Evolutionary conservation across 2,888 invertebrate species (phyloP), one percentile per base, ranked within the genome.

Genomic region (Rhagonycha fulva): DNA sequence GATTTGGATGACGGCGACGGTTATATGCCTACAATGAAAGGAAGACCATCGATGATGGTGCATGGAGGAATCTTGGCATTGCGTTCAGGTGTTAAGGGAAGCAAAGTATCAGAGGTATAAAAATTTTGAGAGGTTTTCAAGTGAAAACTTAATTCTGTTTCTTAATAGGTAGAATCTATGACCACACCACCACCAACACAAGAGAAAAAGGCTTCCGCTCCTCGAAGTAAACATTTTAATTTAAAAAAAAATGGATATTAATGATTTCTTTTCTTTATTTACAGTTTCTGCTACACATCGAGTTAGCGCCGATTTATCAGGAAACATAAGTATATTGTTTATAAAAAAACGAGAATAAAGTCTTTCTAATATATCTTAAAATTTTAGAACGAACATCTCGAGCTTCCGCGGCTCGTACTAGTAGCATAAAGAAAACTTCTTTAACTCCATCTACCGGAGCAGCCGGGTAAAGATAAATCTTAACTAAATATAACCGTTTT

Each of bases 31-130:
- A 26, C 9, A 0, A 72, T 69, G 63, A 70, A 60, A 72, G 7
- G 66, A 9, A 68, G 77, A n/a, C 77, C 77, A 9, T 77, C 77
- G 9, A 74, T 77, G 77, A 69, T 77, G 14, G 77, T 77, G 4
- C 74, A 73, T 9, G 78, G 76, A 12, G 76, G 68, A 10, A 78
- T 76, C 32, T 68, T 76, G 62, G 19, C 75, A 9, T 4, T 24
- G 0, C 76, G 76, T 60, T 24, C 14, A n/a, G 60, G n/a, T 14
- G 2, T 1, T 14, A 12, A 60, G 14, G 66, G 9, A 10, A 3
- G 60, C 72, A 68, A 68, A 28, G 3, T 3, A 9, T 30, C 32
- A 7, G 74, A 72, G 28, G 72, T 68, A 19, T 9, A n/a, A 23
- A n/a, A 11, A 23, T 4, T 4, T 14, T 9, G 1, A 19, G 5